Evolutionary conservation across 2,888 invertebrate genomes (phyloP), one percentile per base, ranked within the genome.

Genomic region (Lasius fuliginosus): DNA sequence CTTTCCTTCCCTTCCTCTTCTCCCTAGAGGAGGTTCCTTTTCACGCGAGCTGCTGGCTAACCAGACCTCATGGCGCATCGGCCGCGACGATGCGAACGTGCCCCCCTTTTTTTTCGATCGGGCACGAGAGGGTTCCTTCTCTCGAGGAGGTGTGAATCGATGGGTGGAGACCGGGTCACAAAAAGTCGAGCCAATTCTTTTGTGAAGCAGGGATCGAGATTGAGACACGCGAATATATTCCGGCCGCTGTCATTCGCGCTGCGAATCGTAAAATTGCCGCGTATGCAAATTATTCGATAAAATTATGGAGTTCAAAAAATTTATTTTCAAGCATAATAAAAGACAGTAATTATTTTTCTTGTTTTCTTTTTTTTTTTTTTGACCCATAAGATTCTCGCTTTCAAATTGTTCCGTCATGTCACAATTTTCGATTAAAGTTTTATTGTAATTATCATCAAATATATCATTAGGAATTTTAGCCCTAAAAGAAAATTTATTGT

Each of bases 121-220:
- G 82, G 53, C 53, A 27, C 36, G 65, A 56, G 62, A 58, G 81
- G 89, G 84, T 49, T 36, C 60, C 71, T 36, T 56, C 68, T 73
- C 82, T 83, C 83, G 73, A 84, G 88, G 79, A 89, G 90, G 90
- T 88, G 89, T 85, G 88, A 89, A 89, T 85, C 89, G 75, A 76
- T 85, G 71, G 85, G 82, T 83, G 90, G 85, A 83, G 89, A 84
- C 67, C 76, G 33, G 33, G 64, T 40, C 46, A 23, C 69, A 69
- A 83, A 40, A 62, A 62, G 73, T 42, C 71, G 36, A 79, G 42
- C 33, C 79, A 49, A 46, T 46, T 73, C 73, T 46, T 60, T 71
- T 60, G 73, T 36, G 27, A 33, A 27, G 5, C 27, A 33, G 56
- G 40, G 40, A 15, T 42, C 23, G 11, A 33, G 79, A 81, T 81